Percentiles rank a stretch among this genome's conserved stretches.
phyloP scores from a whole-genome alignment of 2,888 invertebrate species.

The Lycaena phlaeas region DNA sequence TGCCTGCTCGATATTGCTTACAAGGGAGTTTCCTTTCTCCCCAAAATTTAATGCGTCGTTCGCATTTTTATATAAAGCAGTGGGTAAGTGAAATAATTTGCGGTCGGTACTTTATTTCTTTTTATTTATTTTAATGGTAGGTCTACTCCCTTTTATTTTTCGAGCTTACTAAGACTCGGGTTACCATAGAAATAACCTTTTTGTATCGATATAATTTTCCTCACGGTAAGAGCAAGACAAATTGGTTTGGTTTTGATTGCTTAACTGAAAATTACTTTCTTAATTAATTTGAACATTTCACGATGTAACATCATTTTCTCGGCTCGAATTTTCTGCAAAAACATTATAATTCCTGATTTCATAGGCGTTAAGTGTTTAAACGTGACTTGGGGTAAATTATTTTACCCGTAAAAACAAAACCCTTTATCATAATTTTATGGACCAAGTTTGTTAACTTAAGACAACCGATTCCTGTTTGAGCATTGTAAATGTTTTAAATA shows the following conservation, averaged over 20 bases:
- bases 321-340: slow-evolving; percentile 21
- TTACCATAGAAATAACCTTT: slow-evolving; percentile 11
- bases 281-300: slow-evolving; percentile 24
- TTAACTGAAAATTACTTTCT: slow-evolving; percentile 42
- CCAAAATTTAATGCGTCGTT: slow-evolving; percentile 73
- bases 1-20: slow-evolving; percentile 74
- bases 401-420: slow-evolving; percentile 54
- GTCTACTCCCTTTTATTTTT: slow-evolving; percentile 59
- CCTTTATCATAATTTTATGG: slow-evolving; percentile 64
- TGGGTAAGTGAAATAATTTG: slow-evolving; percentile 72
- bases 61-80: slow-evolving; percentile 73
- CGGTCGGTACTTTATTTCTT: slow-evolving; percentile 68
- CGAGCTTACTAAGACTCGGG: slow-evolving; percentile 48
- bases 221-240: slow-evolving; percentile 39
- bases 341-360: slow-evolving; percentile 30
- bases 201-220: slow-evolving; percentile 46
- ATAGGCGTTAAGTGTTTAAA: slow-evolving; percentile 43
- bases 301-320: slow-evolving; percentile 22
- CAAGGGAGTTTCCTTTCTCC: slow-evolving; percentile 73
- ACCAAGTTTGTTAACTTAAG: slow-evolving; percentile 45
- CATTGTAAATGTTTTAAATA: slow-evolving; percentile 44
- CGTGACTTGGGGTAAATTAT: slow-evolving; percentile 48
- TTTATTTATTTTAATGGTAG: slow-evolving; percentile 72
- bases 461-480: slow-evolving; percentile 49
- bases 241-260: slow-evolving; percentile 45